Evolutionary conservation across 2,797 vertebrate species (phyloP).

Genomic region (Myotis planiceps): DNA sequence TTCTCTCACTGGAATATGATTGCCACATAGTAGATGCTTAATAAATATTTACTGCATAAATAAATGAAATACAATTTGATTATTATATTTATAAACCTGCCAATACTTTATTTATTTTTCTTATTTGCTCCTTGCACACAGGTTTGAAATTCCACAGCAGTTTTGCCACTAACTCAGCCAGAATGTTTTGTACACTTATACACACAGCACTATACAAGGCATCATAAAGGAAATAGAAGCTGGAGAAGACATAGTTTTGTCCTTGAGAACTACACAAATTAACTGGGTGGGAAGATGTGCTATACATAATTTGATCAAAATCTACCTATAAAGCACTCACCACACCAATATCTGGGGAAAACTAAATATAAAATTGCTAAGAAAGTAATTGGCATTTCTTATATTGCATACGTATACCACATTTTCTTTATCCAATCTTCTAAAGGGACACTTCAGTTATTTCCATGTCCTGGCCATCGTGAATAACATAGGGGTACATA

Average conservation of each 20-base stretch:
- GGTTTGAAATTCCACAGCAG: not conserved
- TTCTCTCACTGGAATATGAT: not conserved
- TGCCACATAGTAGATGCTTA: not conserved
- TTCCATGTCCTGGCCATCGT: not conserved
- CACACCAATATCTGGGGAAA: not conserved
- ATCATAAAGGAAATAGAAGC: not conserved
- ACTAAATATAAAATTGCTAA: not conserved
- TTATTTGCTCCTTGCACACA: not conserved
- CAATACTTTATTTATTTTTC: not conserved
- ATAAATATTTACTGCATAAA: not conserved
- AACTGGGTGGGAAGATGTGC: not conserved
- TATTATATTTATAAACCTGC: not conserved
- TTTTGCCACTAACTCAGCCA: not conserved
- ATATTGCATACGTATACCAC: not conserved
- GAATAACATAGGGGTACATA: not conserved
- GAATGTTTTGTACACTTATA: not conserved
- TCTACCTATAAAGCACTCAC: not conserved
- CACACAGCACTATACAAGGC: not conserved
- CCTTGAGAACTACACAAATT: conserved; percentile 24
- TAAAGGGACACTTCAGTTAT: not conserved
- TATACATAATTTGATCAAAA: not conserved
- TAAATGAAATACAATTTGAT: not conserved
- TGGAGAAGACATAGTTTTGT: not conserved
- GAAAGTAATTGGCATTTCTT: not conserved
- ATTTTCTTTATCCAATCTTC: not conserved